Evolutionary conservation across 2,113 vertebrate genomes (phyloP), one percentile per base, ranked within the genome.

Genomic region (Ceyx margarethae): DNA sequence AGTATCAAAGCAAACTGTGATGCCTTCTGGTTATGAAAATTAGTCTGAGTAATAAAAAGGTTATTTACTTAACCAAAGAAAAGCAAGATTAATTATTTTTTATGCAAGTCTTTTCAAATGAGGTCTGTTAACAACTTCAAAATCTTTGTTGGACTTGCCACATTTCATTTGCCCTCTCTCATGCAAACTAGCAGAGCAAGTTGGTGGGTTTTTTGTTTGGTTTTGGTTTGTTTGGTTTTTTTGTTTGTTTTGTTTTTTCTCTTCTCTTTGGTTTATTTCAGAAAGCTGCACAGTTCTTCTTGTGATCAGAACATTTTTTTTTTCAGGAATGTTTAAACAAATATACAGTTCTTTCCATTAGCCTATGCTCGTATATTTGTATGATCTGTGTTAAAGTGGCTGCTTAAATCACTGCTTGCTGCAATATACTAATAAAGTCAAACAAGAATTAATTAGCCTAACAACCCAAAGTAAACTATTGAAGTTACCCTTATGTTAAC

Each of bases 271-370:
- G 48, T 26, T 19, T 22, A 1, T 74, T 89, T 85, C 79, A 73
- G 71, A 89, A 87, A 87, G 56, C 60, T 0, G 2, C 42, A 31
- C 25, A 19, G 37, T 69, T 81, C 73, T 80, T 21, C 5, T 64
- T 25, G 72, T 31, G 51, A 43, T 60, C 48, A 3, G 22, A 89
- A 68, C 18, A 9, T 58, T 7, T 23, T 85, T 85, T 92, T 58
- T 64, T 74, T 93, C 81, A 82, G 94, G 81, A 94, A 90, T 90
- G 80, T 81, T 94, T 93, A 96, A 96, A 95, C 92, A 96, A 95
- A 91, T 85, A 90, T 46, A 76, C 64, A 51, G 85, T 90, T 95
- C 82, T 94, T 95, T 93, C 90, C 85, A 80, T 89, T 93, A 81
- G 85, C 79, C 80, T 73, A 1, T 75, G 51, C 53, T 90, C 56